Conservation (phyloP, 2,797 vertebrate genomes). For the Brotogeris chrysoptera region DNA sequence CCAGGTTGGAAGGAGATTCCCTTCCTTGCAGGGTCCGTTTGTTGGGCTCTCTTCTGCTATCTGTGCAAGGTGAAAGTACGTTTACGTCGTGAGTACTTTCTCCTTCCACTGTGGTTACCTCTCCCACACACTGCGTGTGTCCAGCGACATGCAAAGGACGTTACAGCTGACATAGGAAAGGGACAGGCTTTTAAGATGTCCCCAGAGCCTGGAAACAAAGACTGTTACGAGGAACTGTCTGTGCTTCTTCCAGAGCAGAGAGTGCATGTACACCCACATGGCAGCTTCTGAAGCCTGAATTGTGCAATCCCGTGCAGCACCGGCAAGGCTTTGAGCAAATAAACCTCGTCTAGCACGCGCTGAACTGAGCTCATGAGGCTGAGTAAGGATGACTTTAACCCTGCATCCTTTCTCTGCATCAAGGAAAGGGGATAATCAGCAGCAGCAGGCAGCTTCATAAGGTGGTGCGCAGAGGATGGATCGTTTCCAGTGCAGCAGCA, state of each 20-base stretch:
- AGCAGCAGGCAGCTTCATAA: background rate
- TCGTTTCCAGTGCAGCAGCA: background rate
- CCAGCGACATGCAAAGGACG: conserved; percentile 9
- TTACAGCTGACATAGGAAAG: conserved; percentile 11
- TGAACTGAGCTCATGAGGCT: background rate
- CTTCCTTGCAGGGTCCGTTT: background rate
- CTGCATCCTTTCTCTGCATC: background rate
- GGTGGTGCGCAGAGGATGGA: background rate
- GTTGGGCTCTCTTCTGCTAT: background rate
- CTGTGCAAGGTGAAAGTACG: conserved; percentile 3
- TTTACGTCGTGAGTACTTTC: conserved; percentile 22
- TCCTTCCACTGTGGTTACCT: conserved; percentile 11
- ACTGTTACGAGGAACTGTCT: background rate
- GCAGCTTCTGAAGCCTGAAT: background rate
- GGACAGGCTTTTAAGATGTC: background rate
- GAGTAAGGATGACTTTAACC: background rate
- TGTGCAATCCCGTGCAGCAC: background rate
- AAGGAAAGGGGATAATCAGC: background rate
- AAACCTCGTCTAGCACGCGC: fast-evolving
- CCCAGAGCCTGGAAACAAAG: conserved; percentile 18
- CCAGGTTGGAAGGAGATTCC: background rate
- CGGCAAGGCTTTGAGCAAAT: background rate
- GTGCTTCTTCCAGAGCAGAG: background rate
- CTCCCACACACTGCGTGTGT: conserved; percentile 14
- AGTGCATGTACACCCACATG: background rate